Evolutionary conservation across 2,888 invertebrate genomes (phyloP).

Genomic region (Pachliopta kotzebuea): DNA sequence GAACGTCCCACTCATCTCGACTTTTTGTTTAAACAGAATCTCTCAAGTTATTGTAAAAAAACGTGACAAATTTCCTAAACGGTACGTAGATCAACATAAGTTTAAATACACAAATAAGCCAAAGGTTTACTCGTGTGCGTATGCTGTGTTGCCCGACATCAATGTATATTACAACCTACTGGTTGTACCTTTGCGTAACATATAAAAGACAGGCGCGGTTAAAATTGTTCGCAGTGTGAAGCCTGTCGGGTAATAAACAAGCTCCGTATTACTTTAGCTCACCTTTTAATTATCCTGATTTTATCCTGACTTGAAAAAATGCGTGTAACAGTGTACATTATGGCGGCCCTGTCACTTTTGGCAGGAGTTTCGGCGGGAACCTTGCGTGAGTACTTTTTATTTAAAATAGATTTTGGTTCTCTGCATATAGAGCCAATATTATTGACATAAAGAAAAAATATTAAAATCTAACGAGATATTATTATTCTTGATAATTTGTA

Average conservation of each 20-base stretch:
- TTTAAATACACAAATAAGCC: neutral
- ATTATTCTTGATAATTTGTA: too few species aligned
- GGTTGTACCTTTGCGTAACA: conserved; percentile 24
- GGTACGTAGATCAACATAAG: neutral
- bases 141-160: conserved; percentile 7
- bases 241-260: conserved; percentile 3
- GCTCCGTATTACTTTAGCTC: conserved; percentile 12
- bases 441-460: too few species aligned
- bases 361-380: conserved; percentile 44
- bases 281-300: neutral
- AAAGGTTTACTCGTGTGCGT: neutral
- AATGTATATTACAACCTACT: conserved; percentile 3
- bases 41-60: neutral
- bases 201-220: conserved; percentile 25
- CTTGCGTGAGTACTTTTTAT: conserved; percentile 51
- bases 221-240: conserved; percentile 29
- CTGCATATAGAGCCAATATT: too few species aligned
- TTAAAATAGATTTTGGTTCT: too few species aligned
- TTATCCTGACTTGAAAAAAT: conserved; percentile 47
- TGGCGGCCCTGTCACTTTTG: conserved; percentile 42
- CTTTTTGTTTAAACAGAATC: too few species aligned
- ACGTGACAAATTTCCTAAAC: neutral
- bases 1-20: too few species aligned
- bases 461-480: too few species aligned
- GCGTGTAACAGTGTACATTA: conserved; percentile 50